Base-by-base conservation (phyloP, 1,140 invertebrate genomes). In the Drosophila virilis region DNA sequence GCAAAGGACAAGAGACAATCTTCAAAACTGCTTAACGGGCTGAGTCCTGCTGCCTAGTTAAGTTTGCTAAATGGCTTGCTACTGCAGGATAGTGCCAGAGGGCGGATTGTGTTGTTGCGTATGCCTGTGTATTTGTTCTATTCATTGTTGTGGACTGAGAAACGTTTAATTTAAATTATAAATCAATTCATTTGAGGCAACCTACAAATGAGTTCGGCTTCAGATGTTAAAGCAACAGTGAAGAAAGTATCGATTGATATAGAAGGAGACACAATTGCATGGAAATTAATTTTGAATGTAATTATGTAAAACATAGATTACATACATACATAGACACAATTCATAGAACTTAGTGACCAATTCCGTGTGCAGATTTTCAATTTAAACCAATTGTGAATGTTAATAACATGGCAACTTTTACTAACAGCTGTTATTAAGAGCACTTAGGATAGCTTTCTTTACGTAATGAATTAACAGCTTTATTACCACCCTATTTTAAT, bases 111-210 rank as follows among this genome's bases (percentile, higher is more conserved):
- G 43, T n/a, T n/a, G 32, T 22, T 50, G 40, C 32, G 32, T 15
- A 32, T 43, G 35, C 15, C 1, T 40, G 15, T 33, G 28, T 55
- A 50, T 67, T 73, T 57, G 17, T 32, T 15, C 17, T 69, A n/a
- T 52, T 66, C 17, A 59, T 46, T 58, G 58, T 58, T 55, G 17
- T 73, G 55, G 43, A 35, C 12, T n/a, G 28, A 37, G 50, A 67
- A 68, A 70, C 67, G 51, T 77, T 88, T 79, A 74, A 88, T 89
- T 77, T 88, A 69, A 88, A 89, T 83, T 80, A 74, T 51, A 72
- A 71, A 72, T 69, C 69, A 62, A 74, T 83, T 82, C 73, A 32
- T 67, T 71, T 57, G 6, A 40, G 50, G 40, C 48, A 67, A 70
- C 46, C 15, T 22, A 2, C 35, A 46, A 46, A 62, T 58, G 33